Evolutionary conservation across 2,888 invertebrate genomes (phyloP), one percentile per base, ranked within the genome.

Genomic region (Phengaris alcon): DNA sequence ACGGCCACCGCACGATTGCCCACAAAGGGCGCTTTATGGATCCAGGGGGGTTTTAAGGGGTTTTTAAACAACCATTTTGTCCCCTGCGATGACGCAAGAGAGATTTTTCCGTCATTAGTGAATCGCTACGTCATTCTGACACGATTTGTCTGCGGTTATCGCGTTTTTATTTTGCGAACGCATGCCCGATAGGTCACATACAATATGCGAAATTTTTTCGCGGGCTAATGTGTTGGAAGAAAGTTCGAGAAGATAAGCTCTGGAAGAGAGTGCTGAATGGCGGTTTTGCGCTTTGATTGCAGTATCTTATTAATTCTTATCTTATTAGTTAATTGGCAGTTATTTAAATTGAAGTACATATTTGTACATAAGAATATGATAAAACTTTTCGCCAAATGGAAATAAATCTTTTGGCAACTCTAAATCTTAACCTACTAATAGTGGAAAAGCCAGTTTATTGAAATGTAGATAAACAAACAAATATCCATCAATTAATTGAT

Each of bases 91-190:
- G 87, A 87, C 87, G 85, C 82, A 82, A 86, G 88, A 87, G 85
- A 86, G 87, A 89, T 87, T 88, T 88, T 90, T 89, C 86, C 90
- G 90, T 93, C 93, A 93, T 93, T 93, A 93, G 87, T 84, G 84
- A 79, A 82, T 76, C 85, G 93, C 92, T 80, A 78, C 85, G 91
- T 93, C 93, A 93, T 86, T 80, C 82, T 78, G 83, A 81, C 89
- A 88, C 92, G 93, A 93, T 93, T 92, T 91, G 91, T 93, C 93
- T 91, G 84, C 87, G 89, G 90, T 89, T 92, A 92, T 93, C 92
- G 87, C 79, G 85, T 89, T 89, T 90, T 77, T 76, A 75, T 79
- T 90, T 88, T 85, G 85, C 85, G 79, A 86, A 88, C 85, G 87
- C 86, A 86, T 85, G 82, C 84, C 85, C 85, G 87, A 70, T 75